Evolutionary conservation across 2,888 invertebrate species (phyloP).

Genomic region (Lepeophtheirus nordmannii): DNA sequence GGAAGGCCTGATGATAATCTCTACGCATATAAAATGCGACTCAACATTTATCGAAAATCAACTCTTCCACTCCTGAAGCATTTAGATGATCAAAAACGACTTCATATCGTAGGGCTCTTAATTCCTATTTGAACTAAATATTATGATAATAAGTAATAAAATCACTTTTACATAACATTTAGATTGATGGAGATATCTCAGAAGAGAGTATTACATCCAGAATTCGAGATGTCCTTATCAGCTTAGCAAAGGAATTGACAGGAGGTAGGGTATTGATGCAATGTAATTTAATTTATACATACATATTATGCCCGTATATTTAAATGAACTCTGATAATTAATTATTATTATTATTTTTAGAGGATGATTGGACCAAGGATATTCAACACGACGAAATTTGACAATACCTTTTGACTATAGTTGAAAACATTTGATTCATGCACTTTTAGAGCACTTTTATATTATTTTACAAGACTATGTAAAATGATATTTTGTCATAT

Average conservation of each 20-base stretch:
- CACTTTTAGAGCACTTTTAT: no score
- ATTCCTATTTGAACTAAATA: not conserved
- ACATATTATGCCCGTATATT: no score
- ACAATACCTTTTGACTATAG: not conserved
- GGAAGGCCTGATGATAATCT: slow-evolving; percentile 71
- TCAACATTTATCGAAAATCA: slow-evolving; percentile 70
- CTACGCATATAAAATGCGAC: slow-evolving; percentile 60
- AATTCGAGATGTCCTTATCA: not conserved
- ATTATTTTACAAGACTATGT: no score
- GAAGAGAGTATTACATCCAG: not conserved
- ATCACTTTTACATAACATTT: not conserved
- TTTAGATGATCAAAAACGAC: slow-evolving; percentile 60
- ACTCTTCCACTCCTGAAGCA: slow-evolving; percentile 74
- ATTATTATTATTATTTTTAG: no score
- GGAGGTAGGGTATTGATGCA: not conserved
- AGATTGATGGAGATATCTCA: not conserved
- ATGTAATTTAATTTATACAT: no score
- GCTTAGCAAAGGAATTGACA: not conserved
- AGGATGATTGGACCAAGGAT: no score
- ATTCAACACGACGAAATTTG: not conserved
- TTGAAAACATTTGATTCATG: not conserved
- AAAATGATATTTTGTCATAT: no score
- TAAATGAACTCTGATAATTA: no score
- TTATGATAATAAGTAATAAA: not conserved
- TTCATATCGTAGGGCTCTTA: slow-evolving; percentile 60